Conservation (phyloP, 1,140 invertebrate species). For the Drosophila yakuba region DNA sequence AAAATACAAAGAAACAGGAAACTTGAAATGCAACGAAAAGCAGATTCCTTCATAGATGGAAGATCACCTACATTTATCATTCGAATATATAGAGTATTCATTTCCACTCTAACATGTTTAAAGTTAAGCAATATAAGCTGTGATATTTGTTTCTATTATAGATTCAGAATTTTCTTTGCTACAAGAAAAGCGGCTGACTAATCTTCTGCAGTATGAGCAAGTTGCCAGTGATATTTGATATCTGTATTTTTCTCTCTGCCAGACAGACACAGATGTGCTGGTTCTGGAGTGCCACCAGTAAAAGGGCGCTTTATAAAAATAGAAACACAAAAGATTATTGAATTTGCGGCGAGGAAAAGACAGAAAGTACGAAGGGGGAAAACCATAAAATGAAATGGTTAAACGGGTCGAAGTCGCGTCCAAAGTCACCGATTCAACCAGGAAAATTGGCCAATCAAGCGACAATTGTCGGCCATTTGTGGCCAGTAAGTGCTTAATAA, state of each 20-base stretch:
- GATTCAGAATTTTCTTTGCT: background rate
- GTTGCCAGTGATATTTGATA: slow-evolving; percentile 8
- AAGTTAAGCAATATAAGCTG: no score
- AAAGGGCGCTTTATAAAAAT: slow-evolving; percentile 28
- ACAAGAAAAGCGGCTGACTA: background rate
- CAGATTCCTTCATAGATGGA: no score
- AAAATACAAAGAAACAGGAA: background rate
- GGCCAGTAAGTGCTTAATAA: slow-evolving; percentile 61
- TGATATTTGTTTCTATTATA: no score
- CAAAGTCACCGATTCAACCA: slow-evolving; percentile 29
- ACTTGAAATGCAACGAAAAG: no score
- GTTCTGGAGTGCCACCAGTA: slow-evolving; percentile 33
- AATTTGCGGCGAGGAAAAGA: slow-evolving; percentile 6
- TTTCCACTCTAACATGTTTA: no score
- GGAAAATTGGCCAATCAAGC: slow-evolving; percentile 79
- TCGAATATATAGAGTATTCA: no score
- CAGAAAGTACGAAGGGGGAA: background rate
- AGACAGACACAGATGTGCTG: slow-evolving; percentile 28
- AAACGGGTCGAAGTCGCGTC: slow-evolving; percentile 55
- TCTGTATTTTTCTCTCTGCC: slow-evolving; percentile 13
- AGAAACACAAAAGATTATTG: slow-evolving; percentile 41
- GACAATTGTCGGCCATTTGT: slow-evolving; percentile 77
- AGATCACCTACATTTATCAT: no score
- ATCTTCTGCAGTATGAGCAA: background rate
- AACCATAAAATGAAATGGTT: slow-evolving; percentile 65